Evolutionary conservation across 2,113 vertebrate genomes (phyloP).

Genomic region (Alouatta palliata): DNA sequence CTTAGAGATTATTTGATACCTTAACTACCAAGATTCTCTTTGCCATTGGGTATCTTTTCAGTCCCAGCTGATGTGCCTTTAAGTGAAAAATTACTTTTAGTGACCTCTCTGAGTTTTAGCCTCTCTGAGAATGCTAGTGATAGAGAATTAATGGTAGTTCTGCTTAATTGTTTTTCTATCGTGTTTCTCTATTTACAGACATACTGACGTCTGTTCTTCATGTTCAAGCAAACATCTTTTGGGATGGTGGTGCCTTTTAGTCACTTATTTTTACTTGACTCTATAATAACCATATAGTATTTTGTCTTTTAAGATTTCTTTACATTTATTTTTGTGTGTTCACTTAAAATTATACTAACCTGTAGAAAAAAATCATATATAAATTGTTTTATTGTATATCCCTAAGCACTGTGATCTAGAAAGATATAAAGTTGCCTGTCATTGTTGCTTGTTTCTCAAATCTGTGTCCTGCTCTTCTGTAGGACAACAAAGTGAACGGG

Average conservation of each 20-base stretch:
- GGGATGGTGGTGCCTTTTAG: not conserved
- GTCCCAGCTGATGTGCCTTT: not conserved
- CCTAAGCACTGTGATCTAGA: not conserved
- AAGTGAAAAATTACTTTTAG: slow-evolving; percentile 46
- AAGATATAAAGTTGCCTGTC: not conserved
- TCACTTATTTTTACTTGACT: not conserved
- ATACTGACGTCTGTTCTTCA: not conserved
- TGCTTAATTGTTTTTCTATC: slow-evolving; percentile 8
- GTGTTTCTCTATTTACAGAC: not conserved
- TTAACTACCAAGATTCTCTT: not conserved
- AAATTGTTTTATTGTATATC: not conserved
- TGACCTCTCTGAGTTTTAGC: not conserved
- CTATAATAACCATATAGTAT: slow-evolving; percentile 15
- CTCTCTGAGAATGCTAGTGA: not conserved
- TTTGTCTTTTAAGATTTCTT: slow-evolving; percentile 39
- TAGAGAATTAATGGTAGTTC: not conserved
- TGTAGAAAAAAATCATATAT: not conserved
- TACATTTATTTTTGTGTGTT: slow-evolving; percentile 25
- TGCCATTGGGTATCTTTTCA: slow-evolving; percentile 23
- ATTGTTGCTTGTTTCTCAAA: slow-evolving; percentile 37
- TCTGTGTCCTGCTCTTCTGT: slow-evolving; percentile 72
- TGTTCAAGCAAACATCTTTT: not conserved
- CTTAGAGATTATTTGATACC: not conserved
- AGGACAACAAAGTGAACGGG: slow-evolving; percentile 99
- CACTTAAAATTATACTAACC: not conserved